Base-by-base conservation (phyloP, 2,113 vertebrate genomes). In the Cichladusa arquata region DNA sequence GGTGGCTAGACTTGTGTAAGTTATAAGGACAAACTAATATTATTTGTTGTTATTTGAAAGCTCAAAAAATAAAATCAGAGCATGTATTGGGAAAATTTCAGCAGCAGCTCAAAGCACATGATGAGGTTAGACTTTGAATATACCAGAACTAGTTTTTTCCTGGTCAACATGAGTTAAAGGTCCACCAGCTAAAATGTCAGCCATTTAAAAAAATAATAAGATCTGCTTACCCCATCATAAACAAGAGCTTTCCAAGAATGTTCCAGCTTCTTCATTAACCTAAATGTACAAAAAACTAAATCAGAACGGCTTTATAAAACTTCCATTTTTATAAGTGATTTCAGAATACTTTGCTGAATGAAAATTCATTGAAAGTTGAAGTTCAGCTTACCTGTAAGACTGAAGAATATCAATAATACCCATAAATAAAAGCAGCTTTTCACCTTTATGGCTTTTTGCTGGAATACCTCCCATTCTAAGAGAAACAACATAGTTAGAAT, bases 161-260 rank as follows among this genome's bases (percentile, higher is more conserved):
- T 54, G 10, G 22, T 31, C 54, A 86, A 47, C 0, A 31, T 66
- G 48, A 70, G 40, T n/a, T 11, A 47, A 76, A 80, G 31, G 16
- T 60, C 31, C 45, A 78, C 22, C 51, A 66, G 16, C 6, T 79
- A 79, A 82, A 86, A 51, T 47, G 74, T 17, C 18, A 79, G 56
- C 28, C 86, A 38, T 57, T 74, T 7, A 51, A 87, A 72, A 93
- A 62, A 80, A 48, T 3, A 51, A 19, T 14, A 29, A 36, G 29
- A 56, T 96, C 70, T 48, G 98, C 98, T 98, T 98, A 99, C 99
- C 36, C 99, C 99, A 94, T 99, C 99, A 90, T 99, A 99, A 95
- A 99, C 99, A 77, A 99, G 98, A 54, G 99, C 99, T 97, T 99
- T 99, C 99, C 99, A 99, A 28, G 99, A 99, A 98, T 99, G 99